phyloP scores from a whole-genome alignment of 2,888 invertebrate genomes.

The Torymus texanus region DNA sequence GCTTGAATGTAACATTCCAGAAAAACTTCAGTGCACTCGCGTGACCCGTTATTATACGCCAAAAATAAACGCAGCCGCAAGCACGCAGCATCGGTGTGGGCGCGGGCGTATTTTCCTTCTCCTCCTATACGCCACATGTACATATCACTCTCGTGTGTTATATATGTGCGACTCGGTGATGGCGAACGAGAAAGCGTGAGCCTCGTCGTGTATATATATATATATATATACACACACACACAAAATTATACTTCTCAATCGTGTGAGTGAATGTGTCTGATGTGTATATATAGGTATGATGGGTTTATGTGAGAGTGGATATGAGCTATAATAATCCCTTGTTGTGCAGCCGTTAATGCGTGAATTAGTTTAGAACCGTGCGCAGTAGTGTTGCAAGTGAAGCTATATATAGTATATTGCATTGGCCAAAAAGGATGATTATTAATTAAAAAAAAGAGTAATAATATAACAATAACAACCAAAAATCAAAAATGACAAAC shows the following conservation, averaged over 20 bases:
- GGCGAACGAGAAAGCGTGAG: constrained; percentile 36
- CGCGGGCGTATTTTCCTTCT: no score
- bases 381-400: constrained; percentile 13
- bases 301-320: no score
- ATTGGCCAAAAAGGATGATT: neutral
- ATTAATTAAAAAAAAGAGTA: neutral
- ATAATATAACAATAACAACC: no score
- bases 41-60: constrained; percentile 30
- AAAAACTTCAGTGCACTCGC: no score
- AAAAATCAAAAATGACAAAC: no score
- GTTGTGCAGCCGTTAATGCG: neutral
- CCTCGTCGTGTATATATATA: neutral
- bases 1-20: no score
- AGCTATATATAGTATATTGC: neutral
- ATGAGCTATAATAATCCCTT: no score
- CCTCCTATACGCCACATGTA: no score
- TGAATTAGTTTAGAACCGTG: constrained; percentile 4
- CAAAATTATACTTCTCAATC: neutral
- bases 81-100: no score
- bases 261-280: constrained; percentile 3
- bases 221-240: neutral
- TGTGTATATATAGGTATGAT: neutral
- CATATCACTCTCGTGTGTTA: constrained; percentile 1
- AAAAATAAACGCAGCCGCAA: constrained; percentile 47
- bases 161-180: constrained; percentile 40